Base-by-base conservation (phyloP, 2,797 vertebrate species). In the Champsocephalus esox region DNA sequence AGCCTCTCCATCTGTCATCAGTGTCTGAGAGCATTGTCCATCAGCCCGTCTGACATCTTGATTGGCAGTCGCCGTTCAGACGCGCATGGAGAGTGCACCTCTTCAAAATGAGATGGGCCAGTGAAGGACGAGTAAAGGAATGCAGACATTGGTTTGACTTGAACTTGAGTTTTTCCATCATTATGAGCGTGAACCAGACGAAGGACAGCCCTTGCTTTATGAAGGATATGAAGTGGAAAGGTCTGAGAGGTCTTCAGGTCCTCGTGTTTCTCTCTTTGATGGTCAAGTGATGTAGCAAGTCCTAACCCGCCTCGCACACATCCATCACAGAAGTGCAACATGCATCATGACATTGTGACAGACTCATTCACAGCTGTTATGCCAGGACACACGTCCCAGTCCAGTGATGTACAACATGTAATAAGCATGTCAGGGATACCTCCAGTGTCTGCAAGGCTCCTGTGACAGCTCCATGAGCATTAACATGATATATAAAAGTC, bases 1-100 rank as follows among this genome's bases (percentile, higher is more conserved):
- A 63, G 82, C 77, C 87, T 73, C 76, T 87, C 73, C 70, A 84
- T 84, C 83, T 85, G 83, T 83, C 87, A 81, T 73, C 82, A 88
- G 67, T 83, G 78, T 76, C 81, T 82, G 88, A 82, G 67, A 77
- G 80, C 62, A 67, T 66, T 86, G 88, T 91, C 87, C 66, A 73
- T 91, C 82, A 83, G 66, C 50, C n/a, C 12, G 9, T 48, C 79
- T 87, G 87, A 85, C 56, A 78, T 64, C 54, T 87, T 87, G 87
- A 91, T 86, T 92, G 88, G 83, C 85, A 81, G 78, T 84, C 57
- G 44, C 66, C 68, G 73, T 75, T 69, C 63, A 79, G 70, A 80
- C 80, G 55, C 80, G 72, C 75, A 70, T 19, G 41, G 52, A 45
- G 56, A 73, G 63, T 24, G 49, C 72, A 38, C 71, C 77, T 72